Percentiles rank a stretch among this genome's conserved stretches.
These are phyloP conservation scores for Coptotermes formosanus DNA, from an alignment of 1,140 invertebrate species.

Conservation along the genomic window DNA sequence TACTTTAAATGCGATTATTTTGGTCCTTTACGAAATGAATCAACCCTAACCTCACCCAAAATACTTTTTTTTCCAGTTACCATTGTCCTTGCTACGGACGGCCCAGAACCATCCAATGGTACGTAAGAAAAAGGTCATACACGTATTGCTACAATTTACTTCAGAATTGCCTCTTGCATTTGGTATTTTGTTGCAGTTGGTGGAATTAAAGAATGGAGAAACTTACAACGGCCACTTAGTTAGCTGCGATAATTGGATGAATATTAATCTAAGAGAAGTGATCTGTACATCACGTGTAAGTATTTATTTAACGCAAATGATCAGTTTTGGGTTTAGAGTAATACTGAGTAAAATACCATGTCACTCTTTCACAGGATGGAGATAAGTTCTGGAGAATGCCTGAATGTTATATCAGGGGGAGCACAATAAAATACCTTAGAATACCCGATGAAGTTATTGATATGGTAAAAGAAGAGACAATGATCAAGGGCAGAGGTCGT, in stretches of 20 bases:
- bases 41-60: too few relatives aligned
- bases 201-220: constrained; percentile 99
- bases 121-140: constrained; percentile 45
- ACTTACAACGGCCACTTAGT: constrained; percentile 99
- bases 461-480: constrained; percentile 95
- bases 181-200: constrained; percentile 66
- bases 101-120: constrained; percentile 96
- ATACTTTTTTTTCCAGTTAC: constrained; percentile 60
- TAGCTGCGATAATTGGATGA: constrained; percentile 99
- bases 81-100: constrained; percentile 82
- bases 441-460: constrained; percentile 99
- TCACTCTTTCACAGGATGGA: constrained; percentile 74
- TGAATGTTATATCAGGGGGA: constrained; percentile 97
- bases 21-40: too few relatives aligned
- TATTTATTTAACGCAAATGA: constrained; percentile 22
- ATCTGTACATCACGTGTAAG: constrained; percentile 96
- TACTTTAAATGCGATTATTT: too few relatives aligned
- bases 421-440: constrained; percentile 98
- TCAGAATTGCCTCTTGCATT: constrained; percentile 27
- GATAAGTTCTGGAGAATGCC: constrained; percentile 99
- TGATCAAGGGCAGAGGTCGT: constrained; percentile 58
- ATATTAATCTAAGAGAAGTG: constrained; percentile 97
- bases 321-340: background rate
- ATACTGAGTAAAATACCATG: background rate
- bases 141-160: background rate